Conservation (phyloP, 2,113 vertebrate genomes). For the Hemichromis elongatus region DNA sequence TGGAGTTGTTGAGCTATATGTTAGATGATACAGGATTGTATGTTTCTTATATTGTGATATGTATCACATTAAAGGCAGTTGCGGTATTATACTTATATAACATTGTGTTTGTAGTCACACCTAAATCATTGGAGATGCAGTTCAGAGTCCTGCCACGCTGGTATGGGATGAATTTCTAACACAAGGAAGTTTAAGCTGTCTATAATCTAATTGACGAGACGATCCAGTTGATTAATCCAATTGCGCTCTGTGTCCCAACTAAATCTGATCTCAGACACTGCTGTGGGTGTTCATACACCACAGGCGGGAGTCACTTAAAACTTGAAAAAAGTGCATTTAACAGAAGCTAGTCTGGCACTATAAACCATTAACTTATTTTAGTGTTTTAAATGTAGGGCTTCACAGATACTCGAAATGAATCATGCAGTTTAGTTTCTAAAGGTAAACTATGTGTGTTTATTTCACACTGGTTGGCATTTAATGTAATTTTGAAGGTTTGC, state of each 20-base stretch:
- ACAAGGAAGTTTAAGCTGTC: constrained; percentile 33
- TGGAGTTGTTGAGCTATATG: not conserved
- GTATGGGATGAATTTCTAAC: not conserved
- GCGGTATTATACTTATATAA: too few relatives aligned
- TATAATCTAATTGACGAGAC: constrained; percentile 59
- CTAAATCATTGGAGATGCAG: not conserved
- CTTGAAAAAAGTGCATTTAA: not conserved
- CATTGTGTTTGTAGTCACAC: not conserved
- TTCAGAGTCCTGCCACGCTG: not conserved
- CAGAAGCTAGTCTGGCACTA: not conserved
- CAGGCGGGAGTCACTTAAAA: not conserved
- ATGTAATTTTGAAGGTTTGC: not conserved
- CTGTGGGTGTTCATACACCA: not conserved
- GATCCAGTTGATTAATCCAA: constrained; percentile 68
- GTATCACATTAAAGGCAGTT: not conserved
- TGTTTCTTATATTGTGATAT: not conserved
- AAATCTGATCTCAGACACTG: not conserved
- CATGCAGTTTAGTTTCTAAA: not conserved
- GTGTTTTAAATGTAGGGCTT: not conserved
- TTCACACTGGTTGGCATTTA: not conserved
- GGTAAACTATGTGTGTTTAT: not conserved
- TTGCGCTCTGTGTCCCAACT: constrained; percentile 32
- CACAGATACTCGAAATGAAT: not conserved
- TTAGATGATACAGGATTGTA: not conserved
- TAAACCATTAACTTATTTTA: not conserved